Evolutionary conservation across 2,113 vertebrate species (phyloP).

Genomic region (Talpa occidentalis): DNA sequence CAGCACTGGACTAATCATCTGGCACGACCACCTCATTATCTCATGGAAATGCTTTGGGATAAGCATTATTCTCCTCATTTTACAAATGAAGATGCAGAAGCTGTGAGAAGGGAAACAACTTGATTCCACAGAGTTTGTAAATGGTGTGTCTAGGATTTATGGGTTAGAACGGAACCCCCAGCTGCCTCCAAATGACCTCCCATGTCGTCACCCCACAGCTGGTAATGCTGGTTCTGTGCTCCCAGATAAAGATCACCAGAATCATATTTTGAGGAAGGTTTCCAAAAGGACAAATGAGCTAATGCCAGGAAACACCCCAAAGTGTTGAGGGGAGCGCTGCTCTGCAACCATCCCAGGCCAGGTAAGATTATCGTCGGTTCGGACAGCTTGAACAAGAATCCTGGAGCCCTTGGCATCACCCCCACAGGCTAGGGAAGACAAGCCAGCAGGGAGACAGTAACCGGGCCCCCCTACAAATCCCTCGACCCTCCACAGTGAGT

Average conservation of each 20-base stretch:
- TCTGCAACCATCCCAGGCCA: too few species aligned
- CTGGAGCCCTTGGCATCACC: too few species aligned
- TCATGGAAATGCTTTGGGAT: neutral
- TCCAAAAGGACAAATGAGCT: neutral
- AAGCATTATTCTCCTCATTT: neutral
- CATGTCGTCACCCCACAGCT: neutral
- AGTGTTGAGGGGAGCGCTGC: too few species aligned
- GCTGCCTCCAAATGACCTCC: neutral
- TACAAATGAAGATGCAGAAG: constrained; percentile 17
- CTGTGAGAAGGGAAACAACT: neutral
- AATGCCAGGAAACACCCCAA: too few species aligned
- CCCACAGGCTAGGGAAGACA: too few species aligned
- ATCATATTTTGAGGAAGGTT: neutral
- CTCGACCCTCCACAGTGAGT: too few species aligned
- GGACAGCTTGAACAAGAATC: too few species aligned
- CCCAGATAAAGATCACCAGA: neutral
- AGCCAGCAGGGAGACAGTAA: too few species aligned
- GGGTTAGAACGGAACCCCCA: neutral
- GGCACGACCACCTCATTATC: neutral
- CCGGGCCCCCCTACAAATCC: too few species aligned
- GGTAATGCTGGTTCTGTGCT: neutral
- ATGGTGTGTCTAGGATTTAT: neutral
- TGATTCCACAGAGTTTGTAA: neutral
- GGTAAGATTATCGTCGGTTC: too few species aligned
- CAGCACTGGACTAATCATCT: neutral